These are phyloP conservation scores for Cantharis lateralis DNA, from an alignment of 2,888 invertebrate genomes.

Conservation along the genomic window DNA sequence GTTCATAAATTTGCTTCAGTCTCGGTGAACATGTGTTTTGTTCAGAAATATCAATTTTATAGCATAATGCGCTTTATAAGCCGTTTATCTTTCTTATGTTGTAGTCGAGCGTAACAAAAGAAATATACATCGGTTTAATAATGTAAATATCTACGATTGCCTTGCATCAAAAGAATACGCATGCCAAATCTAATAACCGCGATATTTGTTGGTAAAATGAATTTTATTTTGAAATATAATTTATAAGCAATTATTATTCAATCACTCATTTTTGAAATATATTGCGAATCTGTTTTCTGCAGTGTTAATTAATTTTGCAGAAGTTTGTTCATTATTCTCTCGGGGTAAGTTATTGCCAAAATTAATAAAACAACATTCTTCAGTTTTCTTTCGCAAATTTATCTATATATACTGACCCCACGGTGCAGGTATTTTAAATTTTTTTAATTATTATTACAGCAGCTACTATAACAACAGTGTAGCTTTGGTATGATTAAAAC, in stretches of 20 bases:
- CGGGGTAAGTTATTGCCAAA: not conserved
- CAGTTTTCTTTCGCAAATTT: not conserved
- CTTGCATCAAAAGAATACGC: slow-evolving; percentile 20
- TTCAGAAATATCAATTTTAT: slow-evolving; percentile 20
- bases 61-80: slow-evolving; percentile 13
- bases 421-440: not conserved
- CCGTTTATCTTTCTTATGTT: slow-evolving; percentile 16
- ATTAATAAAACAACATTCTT: not conserved
- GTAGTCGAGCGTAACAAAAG: slow-evolving; percentile 5
- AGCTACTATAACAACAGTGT: not conserved
- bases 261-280: not conserved
- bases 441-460: not conserved
- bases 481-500: not conserved
- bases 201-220: not conserved
- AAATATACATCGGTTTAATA: slow-evolving; percentile 21
- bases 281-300: not conserved
- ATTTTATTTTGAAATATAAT: not conserved
- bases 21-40: slow-evolving; percentile 23
- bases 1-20: slow-evolving; percentile 24
- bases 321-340: not conserved
- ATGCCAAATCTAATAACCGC: not conserved
- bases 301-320: not conserved
- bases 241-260: not conserved
- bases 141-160: slow-evolving; percentile 26
- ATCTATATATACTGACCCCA: not conserved